Conservation (phyloP, 2,888 invertebrate species). For the Gnatocerus cornutus region DNA sequence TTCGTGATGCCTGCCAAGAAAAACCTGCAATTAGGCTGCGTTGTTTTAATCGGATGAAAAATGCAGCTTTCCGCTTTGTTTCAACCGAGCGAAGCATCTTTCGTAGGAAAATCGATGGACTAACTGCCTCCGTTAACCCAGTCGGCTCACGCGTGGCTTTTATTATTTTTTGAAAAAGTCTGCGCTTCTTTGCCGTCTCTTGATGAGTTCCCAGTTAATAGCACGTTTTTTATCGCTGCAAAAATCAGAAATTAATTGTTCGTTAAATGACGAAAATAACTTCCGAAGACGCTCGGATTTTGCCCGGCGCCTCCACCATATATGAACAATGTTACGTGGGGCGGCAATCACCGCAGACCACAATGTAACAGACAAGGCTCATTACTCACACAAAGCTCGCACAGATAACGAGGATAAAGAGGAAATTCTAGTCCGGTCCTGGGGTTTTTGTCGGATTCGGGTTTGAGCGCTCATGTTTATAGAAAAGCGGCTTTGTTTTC, state of each 20-base stretch:
- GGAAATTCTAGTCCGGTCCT: conserved; percentile 10
- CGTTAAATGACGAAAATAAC: too few relatives aligned
- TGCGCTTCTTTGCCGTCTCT: conserved; percentile 1
- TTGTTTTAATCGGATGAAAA: conserved; percentile 11
- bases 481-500: conserved; percentile 13
- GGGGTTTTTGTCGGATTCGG: conserved; percentile 22
- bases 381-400: conserved; percentile 53
- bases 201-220: conserved; percentile 12
- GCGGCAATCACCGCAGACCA: conserved; percentile 32
- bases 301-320: conserved; percentile 16
- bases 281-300: neutral
- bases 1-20: neutral
- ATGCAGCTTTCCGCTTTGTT: conserved; percentile 1
- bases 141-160: conserved; percentile 33
- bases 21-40: neutral
- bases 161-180: conserved; percentile 27
- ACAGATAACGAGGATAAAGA: conserved; percentile 48
- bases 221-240: too few relatives aligned
- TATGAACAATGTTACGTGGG: conserved; percentile 14
- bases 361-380: conserved; percentile 51
- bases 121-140: conserved; percentile 9
- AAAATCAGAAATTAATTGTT: too few relatives aligned
- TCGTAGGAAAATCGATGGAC: conserved; percentile 26
- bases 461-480: neutral
- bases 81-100: neutral